Conservation (phyloP, 2,888 invertebrate genomes). For the Drosophila nr. medialis region DNA sequence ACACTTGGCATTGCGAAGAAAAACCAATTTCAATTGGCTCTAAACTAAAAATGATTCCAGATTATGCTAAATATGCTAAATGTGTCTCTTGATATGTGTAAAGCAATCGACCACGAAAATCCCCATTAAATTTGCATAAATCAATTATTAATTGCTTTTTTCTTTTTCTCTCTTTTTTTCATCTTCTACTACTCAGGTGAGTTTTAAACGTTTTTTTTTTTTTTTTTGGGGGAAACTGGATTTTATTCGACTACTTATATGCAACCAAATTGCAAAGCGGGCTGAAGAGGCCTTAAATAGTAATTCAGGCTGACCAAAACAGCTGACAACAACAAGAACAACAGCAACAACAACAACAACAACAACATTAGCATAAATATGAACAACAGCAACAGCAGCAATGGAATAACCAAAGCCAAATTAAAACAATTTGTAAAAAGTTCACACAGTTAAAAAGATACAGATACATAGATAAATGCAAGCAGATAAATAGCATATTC, state of each 20-base stretch:
- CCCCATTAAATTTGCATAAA: background rate
- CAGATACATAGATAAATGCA: constrained; percentile 18
- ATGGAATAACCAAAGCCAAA: constrained; percentile 41
- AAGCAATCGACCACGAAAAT: too few relatives aligned
- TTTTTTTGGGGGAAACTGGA: constrained; percentile 26
- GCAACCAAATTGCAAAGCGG: constrained; percentile 45
- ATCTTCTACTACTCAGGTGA: constrained; percentile 54
- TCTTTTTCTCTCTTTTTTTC: constrained; percentile 20
- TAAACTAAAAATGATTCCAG: background rate
- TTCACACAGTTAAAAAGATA: constrained; percentile 53
- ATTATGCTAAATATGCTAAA: too few relatives aligned
- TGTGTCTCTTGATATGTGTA: too few relatives aligned
- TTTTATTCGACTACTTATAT: constrained; percentile 33
- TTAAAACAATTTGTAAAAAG: constrained; percentile 62
- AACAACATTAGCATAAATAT: constrained; percentile 38
- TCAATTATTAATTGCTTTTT: constrained; percentile 6
- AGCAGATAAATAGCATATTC: constrained; percentile 12
- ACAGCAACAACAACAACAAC: constrained; percentile 23
- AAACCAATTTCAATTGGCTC: background rate
- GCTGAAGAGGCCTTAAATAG: constrained; percentile 63
- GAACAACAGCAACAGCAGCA: constrained; percentile 26
- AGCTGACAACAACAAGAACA: constrained; percentile 18
- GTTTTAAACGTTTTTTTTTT: constrained; percentile 43
- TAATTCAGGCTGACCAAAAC: constrained; percentile 49
- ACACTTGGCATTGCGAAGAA: background rate